Evolutionary conservation across 2,113 vertebrate genomes (phyloP), one percentile per base, ranked within the genome.

Genomic region (Cyanistes caeruleus): DNA sequence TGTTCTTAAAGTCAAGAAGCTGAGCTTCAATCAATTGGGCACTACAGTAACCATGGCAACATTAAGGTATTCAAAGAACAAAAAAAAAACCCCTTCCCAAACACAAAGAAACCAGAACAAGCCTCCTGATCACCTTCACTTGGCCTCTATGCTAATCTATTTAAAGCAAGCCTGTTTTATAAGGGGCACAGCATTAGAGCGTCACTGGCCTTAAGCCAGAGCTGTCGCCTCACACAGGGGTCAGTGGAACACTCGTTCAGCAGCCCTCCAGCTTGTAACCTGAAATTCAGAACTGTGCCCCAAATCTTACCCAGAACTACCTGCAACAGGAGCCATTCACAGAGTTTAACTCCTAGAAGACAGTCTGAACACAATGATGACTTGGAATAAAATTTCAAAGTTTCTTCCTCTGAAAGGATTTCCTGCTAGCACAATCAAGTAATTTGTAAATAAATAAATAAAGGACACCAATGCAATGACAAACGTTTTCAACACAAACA

Each of bases 91-190:
- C 9, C 39, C 7, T 64, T 17, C 44, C 52, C 24, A 92, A 84
- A 64, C 18, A 46, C 46, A 77, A 88, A 89, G 70, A 91, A 90
- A 87, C 10, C 55, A 94, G 87, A 84, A 77, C 63, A 59, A 86
- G 78, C 67, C 49, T 91, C 53, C 59, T 4, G 8, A 74, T 90
- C 80, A 92, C 93, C 80, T 95, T 96, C 90, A 80, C 75, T 52
- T 48, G 63, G 90, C 94, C 89, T 93, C 84, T 68, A 13, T 5
- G 15, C 64, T 74, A 85, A 78, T 69, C 84, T 86, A 75, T 84
- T 87, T 93, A 79, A 92, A 92, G 87, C 17, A 0, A 88, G 44
- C 18, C 41, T 5, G 35, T 86, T 92, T 91, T 84, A 70, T 84
- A 84, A 84, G 64, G 56, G 48, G 37, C 62, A 78, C 25, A 39